phyloP scores from a whole-genome alignment of 1,140 invertebrate genomes.

The Musca domestica region DNA sequence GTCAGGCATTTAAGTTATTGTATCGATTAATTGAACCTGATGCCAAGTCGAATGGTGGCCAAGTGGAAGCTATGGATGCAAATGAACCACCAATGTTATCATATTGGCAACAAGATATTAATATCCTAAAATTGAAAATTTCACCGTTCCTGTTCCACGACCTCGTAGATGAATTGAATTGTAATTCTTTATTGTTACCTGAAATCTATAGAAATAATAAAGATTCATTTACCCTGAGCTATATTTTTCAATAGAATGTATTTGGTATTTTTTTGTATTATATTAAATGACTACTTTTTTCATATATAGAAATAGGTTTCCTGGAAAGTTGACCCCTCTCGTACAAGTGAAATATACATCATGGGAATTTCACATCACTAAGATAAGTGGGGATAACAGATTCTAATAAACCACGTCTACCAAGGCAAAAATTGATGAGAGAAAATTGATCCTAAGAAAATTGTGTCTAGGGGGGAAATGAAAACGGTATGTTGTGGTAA shows the following conservation, averaged over 20 bases:
- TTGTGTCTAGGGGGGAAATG: too few species aligned
- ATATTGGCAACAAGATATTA: constrained; percentile 34
- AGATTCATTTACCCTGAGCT: constrained; percentile 26
- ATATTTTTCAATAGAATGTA: constrained; percentile 22
- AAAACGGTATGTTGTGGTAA: too few species aligned
- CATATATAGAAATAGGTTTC: too few species aligned
- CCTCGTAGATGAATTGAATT: constrained; percentile 13
- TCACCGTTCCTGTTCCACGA: constrained; percentile 31
- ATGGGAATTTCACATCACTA: too few species aligned
- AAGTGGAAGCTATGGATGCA: not conserved
- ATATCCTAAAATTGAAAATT: constrained; percentile 35
- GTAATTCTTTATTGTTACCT: constrained; percentile 22
- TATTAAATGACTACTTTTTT: too few species aligned
- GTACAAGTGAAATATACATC: too few species aligned
- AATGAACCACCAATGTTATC: not conserved
- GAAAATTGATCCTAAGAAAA: too few species aligned
- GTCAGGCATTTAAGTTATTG: constrained; percentile 24
- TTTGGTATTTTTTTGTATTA: too few species aligned
- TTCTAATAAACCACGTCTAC: too few species aligned
- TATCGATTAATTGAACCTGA: constrained; percentile 11
- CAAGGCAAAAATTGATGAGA: too few species aligned
- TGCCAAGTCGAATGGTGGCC: not conserved
- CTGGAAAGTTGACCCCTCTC: too few species aligned
- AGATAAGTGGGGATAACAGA: too few species aligned
- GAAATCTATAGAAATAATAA: constrained; percentile 27